Conservation (phyloP, 2,113 vertebrate species). For the Callopanchax toddi region DNA sequence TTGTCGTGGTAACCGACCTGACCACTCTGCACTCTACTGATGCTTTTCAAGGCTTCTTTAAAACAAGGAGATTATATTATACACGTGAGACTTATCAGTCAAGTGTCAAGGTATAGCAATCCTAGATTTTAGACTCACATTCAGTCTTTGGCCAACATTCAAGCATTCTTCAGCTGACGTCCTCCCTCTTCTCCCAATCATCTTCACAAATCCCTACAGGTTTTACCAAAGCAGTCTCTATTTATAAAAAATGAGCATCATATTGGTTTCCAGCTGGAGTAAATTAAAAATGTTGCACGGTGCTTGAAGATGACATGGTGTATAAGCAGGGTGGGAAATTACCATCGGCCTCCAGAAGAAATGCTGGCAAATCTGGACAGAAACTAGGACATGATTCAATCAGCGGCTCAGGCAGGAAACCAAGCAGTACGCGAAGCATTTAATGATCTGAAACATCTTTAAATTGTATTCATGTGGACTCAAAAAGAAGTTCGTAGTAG, state of each 20-base stretch:
- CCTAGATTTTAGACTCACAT: not conserved
- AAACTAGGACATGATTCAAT: constrained; percentile 10
- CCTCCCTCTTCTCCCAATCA: no score
- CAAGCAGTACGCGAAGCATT: not conserved
- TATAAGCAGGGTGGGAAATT: constrained; percentile 39
- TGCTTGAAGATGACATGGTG: constrained; percentile 38
- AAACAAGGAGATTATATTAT: constrained; percentile 1
- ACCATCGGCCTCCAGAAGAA: constrained; percentile 34
- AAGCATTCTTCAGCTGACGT: not conserved
- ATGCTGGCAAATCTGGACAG: constrained; percentile 7
- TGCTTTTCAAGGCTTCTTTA: not conserved
- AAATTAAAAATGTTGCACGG: constrained; percentile 51
- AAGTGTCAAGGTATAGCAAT: no score
- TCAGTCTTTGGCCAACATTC: not conserved
- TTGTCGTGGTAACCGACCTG: constrained; percentile 50
- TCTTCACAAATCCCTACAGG: constrained; percentile 13
- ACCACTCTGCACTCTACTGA: constrained; percentile 14
- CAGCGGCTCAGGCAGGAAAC: constrained; percentile 2
- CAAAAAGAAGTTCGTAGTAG: not conserved
- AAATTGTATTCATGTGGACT: not conserved
- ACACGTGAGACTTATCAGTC: no score
- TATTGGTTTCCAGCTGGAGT: constrained; percentile 51
- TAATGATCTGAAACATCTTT: not conserved
- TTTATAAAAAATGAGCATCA: constrained; percentile 36
- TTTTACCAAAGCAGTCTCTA: constrained; percentile 4